Evolutionary conservation across 2,888 invertebrate species (phyloP).

Genomic region (Amorpha juglandis): DNA sequence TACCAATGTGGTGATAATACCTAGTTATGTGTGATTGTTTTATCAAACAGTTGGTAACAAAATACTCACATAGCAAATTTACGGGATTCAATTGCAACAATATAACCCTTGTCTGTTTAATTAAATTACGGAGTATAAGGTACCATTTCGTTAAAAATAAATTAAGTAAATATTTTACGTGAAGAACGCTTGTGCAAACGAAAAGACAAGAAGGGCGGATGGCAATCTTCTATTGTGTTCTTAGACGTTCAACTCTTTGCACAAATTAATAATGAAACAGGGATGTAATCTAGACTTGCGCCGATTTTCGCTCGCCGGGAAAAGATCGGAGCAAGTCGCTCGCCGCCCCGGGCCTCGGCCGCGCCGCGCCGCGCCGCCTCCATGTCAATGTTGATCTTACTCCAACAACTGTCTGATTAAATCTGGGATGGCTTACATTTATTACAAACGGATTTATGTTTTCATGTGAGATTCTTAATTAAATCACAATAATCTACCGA

Average conservation of each 20-base stretch:
- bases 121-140: background rate
- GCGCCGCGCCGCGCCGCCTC: conserved; percentile 46
- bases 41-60: no score
- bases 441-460: conserved; percentile 53
- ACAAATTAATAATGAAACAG: conserved; percentile 77
- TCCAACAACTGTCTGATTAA: conserved; percentile 65
- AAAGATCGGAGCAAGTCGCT: conserved; percentile 33
- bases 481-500: conserved; percentile 60
- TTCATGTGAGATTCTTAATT: conserved; percentile 65
- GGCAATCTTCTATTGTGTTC: conserved; percentile 51
- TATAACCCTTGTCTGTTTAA: background rate
- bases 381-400: conserved; percentile 70
- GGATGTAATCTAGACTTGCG: conserved; percentile 67
- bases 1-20: no score
- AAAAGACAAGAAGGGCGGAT: conserved; percentile 59
- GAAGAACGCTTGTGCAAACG: conserved; percentile 56
- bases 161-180: conserved; percentile 58
- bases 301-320: conserved; percentile 28
- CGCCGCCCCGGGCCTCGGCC: conserved; percentile 34
- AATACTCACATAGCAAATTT: background rate
- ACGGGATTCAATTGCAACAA: background rate
- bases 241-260: conserved; percentile 72
- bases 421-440: conserved; percentile 52
- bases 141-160: conserved; percentile 22
- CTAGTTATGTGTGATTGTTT: background rate